Evolutionary conservation across 2,113 vertebrate genomes (phyloP), one percentile per base, ranked within the genome.

Genomic region (Crotalus viridis): DNA sequence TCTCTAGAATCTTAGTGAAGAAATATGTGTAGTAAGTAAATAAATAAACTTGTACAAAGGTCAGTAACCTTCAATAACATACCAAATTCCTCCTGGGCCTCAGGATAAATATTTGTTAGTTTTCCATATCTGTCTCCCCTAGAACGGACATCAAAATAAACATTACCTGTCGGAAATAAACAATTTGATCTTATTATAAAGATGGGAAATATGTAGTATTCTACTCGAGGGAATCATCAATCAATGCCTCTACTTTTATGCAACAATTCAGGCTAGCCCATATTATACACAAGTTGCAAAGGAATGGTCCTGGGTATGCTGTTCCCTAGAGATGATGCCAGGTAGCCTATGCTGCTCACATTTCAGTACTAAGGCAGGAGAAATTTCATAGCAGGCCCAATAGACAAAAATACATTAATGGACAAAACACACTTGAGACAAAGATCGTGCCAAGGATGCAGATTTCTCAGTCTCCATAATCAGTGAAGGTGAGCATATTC

Each of bases 121-220:
- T 98, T 98, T 93, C 99, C 99, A 0, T 99, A 99, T 90, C 98
- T 98, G 92, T 97, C 94, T 6, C 98, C 98, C 90, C 99, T 97
- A 5, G 98, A 98, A 89, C 95, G 92, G 94, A 99, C 97, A 95
- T 99, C 98, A 93, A 99, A 99, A 97, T 99, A 99, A 94, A 99
- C 99, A 0, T 99, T 98, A 12, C 99, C 99, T 99, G 96, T 94
- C 55, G 94, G 4, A 94, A 95, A 95, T 95, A 21, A 56, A 92
- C 94, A 7, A 2, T 89, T 96, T 59, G 94, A 88, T 52, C 93
- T 91, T 87, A 94, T 1, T 94, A 94, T 9, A 94, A 96, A 92
- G 85, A 94, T 24, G 12, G 59, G 33, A 69, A 0, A 52, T 6
- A 55, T 19, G 90, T 87, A 93, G 28, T n/a, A 8, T 87, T 10